Conservation (phyloP, 2,113 vertebrate species). For the Paradoxurus hermaphroditus region DNA sequence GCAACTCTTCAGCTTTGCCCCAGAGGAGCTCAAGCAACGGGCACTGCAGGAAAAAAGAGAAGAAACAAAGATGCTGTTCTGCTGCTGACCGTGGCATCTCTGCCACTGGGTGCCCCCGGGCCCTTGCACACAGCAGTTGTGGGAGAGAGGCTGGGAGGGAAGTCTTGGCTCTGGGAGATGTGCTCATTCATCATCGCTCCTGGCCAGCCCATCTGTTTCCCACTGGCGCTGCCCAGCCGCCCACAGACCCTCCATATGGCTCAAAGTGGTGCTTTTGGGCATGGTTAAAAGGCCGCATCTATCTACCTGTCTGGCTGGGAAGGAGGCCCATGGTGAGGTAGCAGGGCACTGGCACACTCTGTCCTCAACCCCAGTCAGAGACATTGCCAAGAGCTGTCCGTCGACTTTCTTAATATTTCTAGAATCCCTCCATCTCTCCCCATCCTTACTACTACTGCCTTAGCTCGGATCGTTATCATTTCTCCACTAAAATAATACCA, state of each 20-base stretch:
- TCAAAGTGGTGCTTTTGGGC: not conserved
- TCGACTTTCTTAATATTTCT: not conserved
- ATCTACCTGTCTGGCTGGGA: not conserved
- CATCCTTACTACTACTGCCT: not conserved
- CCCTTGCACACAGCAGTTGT: rapidly evolving
- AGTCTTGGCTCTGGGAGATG: not conserved
- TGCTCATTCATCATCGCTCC: not conserved
- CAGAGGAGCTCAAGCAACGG: not conserved
- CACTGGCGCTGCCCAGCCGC: not conserved
- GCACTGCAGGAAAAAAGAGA: not conserved
- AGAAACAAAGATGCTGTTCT: not conserved
- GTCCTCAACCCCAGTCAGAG: not conserved
- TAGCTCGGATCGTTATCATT: not conserved
- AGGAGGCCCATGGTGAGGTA: not conserved
- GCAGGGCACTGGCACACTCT: not conserved
- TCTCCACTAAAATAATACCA: not conserved
- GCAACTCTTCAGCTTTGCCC: not conserved
- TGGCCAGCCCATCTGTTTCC: not conserved
- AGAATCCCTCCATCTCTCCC: not conserved
- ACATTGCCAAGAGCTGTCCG: not conserved
- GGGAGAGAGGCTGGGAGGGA: not conserved
- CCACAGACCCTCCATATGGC: constrained; percentile 32
- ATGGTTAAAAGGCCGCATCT: not conserved
- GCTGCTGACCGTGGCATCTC: not conserved
- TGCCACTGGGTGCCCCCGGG: rapidly evolving